Percentiles rank a stretch among this genome's conserved stretches.
Evolutionary conservation across 2,797 vertebrate species (phyloP).

Genomic region (Trichosurus vulpecula): DNA sequence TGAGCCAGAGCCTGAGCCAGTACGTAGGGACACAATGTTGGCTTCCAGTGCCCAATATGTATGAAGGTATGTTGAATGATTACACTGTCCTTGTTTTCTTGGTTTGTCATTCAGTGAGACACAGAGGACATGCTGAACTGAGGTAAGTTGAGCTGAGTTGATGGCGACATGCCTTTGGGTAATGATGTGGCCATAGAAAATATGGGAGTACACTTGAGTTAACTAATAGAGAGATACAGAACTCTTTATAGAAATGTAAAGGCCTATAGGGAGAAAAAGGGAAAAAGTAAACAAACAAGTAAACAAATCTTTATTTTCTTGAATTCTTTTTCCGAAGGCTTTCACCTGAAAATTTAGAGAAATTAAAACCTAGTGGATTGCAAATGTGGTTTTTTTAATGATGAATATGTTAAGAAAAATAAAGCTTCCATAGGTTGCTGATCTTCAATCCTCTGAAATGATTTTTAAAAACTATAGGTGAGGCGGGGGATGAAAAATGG

Average conservation of each 20-base stretch:
- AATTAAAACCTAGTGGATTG: background rate
- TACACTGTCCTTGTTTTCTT: background rate
- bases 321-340: background rate
- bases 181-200: background rate
- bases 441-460: background rate
- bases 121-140: background rate
- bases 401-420: background rate
- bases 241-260: constrained; percentile 12
- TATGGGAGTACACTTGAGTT: background rate
- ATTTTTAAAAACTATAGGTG: background rate
- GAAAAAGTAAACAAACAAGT: background rate
- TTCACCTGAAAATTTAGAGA: background rate
- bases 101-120: constrained; percentile 23
- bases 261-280: background rate
- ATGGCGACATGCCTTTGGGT: background rate
- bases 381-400: background rate
- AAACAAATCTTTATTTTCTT: background rate
- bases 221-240: background rate
- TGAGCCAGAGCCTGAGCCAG: constrained; percentile 34
- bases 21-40: background rate
- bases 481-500: background rate
- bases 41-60: background rate
- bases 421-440: background rate
- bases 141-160: background rate
- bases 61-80: background rate